Conservation (phyloP, 2,888 invertebrate species). For the Lepidocyrtinus sp. region DNA sequence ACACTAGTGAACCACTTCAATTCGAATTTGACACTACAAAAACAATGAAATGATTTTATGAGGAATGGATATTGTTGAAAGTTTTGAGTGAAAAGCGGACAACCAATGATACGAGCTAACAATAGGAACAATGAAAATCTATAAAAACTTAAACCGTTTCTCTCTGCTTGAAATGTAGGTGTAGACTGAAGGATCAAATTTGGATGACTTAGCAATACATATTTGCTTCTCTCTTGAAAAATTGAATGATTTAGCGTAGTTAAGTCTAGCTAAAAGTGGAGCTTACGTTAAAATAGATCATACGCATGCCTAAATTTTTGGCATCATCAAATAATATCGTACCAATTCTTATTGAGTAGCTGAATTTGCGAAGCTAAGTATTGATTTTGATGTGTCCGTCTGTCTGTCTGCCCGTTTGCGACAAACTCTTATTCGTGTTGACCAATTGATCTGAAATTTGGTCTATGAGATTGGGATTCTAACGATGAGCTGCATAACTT, state of each 20-base stretch:
- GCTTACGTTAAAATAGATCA: background rate
- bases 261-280: background rate
- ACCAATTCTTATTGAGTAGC: background rate
- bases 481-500: too few relatives aligned
- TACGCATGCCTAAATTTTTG: background rate
- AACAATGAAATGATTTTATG: background rate
- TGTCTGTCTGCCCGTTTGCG: too few relatives aligned
- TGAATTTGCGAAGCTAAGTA: background rate
- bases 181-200: background rate
- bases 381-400: too few relatives aligned
- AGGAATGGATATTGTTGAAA: background rate
- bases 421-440: too few relatives aligned
- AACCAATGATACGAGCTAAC: background rate
- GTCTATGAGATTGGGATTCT: too few relatives aligned
- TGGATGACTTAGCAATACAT: background rate
- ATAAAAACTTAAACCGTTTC: background rate
- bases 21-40: background rate
- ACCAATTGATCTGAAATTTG: too few relatives aligned
- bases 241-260: background rate
- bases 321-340: background rate
- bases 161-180: background rate
- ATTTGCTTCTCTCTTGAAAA: too few relatives aligned
- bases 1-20: background rate
- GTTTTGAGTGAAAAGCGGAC: background rate
- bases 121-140: background rate